Evolutionary conservation across 1,140 invertebrate genomes (phyloP).

Genomic region (Rhopalosiphum padi): DNA sequence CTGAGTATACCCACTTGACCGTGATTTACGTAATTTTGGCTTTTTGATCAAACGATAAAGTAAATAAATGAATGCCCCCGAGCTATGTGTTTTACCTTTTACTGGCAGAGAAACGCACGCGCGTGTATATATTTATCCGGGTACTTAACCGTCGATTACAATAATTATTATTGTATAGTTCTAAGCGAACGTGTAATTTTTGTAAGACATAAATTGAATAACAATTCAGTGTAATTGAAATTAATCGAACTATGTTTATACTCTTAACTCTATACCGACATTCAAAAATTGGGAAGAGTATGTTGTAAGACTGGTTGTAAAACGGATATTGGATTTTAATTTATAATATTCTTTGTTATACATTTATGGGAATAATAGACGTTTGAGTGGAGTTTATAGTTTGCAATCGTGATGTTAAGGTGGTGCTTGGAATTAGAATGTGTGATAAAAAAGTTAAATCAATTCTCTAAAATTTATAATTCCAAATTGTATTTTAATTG

Average conservation of each 20-base stretch:
- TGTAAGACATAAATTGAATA: background rate
- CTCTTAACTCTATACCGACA: background rate
- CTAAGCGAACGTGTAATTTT: background rate
- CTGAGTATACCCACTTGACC: background rate
- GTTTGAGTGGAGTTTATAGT: background rate
- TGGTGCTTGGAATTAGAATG: background rate
- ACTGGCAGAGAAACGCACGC: background rate
- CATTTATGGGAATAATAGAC: background rate
- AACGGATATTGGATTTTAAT: background rate
- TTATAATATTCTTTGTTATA: background rate
- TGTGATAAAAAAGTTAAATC: background rate
- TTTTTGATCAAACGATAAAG: conserved; percentile 37
- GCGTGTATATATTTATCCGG: background rate
- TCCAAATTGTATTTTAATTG: background rate
- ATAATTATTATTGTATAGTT: background rate
- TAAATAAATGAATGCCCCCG: background rate
- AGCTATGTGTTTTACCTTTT: conserved; percentile 36
- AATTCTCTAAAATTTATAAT: background rate
- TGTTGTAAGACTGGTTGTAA: background rate
- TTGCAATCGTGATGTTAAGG: background rate
- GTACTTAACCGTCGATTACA: background rate
- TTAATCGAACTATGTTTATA: background rate
- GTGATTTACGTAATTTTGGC: conserved; percentile 48
- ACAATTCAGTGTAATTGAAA: background rate
- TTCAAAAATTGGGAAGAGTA: background rate